Evolutionary conservation across 1,140 invertebrate genomes (phyloP).

Genomic region (Trichoplusia ni): DNA sequence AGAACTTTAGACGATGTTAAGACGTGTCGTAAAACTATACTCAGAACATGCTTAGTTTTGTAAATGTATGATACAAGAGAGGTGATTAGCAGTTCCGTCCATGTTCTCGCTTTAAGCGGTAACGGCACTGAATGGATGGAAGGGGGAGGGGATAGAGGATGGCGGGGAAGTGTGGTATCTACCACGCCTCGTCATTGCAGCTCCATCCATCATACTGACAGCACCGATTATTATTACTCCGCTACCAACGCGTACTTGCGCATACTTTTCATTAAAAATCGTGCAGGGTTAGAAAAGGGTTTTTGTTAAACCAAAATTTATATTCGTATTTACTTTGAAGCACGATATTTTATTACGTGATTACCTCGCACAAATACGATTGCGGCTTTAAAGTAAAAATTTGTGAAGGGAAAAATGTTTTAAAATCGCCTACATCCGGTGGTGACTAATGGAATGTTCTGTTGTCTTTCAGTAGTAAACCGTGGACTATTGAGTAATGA

Average conservation of each 20-base stretch:
- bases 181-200: conserved; percentile 59
- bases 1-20: no score
- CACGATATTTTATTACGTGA: conserved; percentile 18
- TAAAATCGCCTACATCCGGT: neutral
- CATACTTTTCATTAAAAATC: conserved; percentile 50
- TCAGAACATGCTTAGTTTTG: neutral
- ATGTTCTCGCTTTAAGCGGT: conserved; percentile 11
- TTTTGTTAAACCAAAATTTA: conserved; percentile 46
- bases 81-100: conserved; percentile 26
- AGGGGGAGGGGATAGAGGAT: conserved; percentile 38
- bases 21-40: neutral
- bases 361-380: neutral
- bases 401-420: neutral
- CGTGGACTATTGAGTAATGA: conserved; percentile 47
- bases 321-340: conserved; percentile 35
- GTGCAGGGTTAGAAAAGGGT: conserved; percentile 50
- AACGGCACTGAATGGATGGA: conserved; percentile 43
- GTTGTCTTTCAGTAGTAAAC: conserved; percentile 29
- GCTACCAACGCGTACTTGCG: conserved; percentile 45
- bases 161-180: conserved; percentile 50
- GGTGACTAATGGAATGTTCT: conserved; percentile 28
- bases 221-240: conserved; percentile 61
- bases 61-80: conserved; percentile 7
- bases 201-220: conserved; percentile 73
- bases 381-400: neutral